These are phyloP conservation scores for Spodoptera litura DNA, from an alignment of 1,140 invertebrate genomes.

Conservation along the genomic window DNA sequence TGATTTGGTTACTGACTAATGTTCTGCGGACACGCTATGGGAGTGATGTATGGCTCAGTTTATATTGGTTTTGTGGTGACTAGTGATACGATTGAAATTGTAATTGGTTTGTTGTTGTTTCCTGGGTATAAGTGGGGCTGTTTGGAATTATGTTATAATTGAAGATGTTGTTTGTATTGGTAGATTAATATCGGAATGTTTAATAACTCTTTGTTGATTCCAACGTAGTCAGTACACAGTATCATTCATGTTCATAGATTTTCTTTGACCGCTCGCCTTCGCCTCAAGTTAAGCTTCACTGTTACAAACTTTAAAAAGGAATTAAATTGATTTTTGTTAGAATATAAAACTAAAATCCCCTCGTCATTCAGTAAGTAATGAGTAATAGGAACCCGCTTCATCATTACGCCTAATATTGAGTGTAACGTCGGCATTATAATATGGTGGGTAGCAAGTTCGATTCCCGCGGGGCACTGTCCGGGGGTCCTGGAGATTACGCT, in stretches of 20 bases:
- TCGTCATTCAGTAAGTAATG: conserved; percentile 57
- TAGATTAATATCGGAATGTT: too few relatives aligned
- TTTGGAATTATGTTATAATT: too few relatives aligned
- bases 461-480: conserved; percentile 64
- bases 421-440: conserved; percentile 69
- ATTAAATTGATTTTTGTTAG: not conserved
- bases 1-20: conserved; percentile 69
- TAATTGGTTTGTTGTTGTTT: not conserved
- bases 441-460: conserved; percentile 61
- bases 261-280: too few relatives aligned
- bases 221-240: too few relatives aligned
- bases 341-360: conserved; percentile 26
- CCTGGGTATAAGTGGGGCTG: not conserved
- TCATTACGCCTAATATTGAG: conserved; percentile 72
- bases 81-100: not conserved
- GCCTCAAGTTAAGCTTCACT: too few relatives aligned
- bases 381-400: conserved; percentile 65
- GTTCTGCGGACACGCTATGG: conserved; percentile 55
- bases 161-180: too few relatives aligned
- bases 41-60: conserved; percentile 24
- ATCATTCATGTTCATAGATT: too few relatives aligned
- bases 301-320: not conserved
- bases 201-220: too few relatives aligned
- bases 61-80: conserved; percentile 5
- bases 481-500: conserved; percentile 58